These are phyloP conservation scores for Cyclargus thomasi DNA, from an alignment of 1,140 invertebrate species.

Conservation along the genomic window DNA sequence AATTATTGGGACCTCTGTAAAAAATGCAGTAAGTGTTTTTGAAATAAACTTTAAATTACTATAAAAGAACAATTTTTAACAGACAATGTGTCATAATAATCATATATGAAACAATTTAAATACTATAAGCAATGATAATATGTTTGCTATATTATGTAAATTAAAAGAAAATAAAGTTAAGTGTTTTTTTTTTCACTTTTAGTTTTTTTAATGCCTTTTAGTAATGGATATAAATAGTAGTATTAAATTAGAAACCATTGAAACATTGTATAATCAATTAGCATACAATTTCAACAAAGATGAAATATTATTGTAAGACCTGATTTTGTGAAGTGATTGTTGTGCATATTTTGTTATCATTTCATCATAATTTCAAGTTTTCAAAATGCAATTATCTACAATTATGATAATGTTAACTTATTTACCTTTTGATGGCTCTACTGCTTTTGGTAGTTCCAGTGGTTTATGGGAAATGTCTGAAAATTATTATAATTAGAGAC, in stretches of 20 bases:
- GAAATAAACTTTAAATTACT: neutral
- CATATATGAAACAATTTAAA: neutral
- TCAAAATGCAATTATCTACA: neutral
- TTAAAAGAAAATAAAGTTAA: no score
- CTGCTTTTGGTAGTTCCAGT: conserved; percentile 41
- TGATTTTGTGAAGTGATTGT: no score
- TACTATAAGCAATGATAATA: neutral
- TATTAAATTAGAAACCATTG: no score
- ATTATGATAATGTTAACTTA: neutral
- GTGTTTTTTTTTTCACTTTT: no score
- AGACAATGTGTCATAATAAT: no score
- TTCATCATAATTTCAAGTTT: no score
- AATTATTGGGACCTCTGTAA: conserved; percentile 44
- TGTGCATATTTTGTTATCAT: neutral
- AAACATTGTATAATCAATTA: no score
- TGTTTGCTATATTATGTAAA: neutral
- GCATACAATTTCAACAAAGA: no score
- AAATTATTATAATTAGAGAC: neutral
- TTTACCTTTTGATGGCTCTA: conserved; percentile 52
- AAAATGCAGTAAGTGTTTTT: conserved; percentile 15
- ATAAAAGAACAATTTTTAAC: neutral
- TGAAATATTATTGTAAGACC: no score
- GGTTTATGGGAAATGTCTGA: conserved; percentile 21
- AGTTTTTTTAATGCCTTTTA: no score
- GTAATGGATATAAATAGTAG: no score